phyloP scores from a whole-genome alignment of 1,140 invertebrate genomes.

The Anastrepha ludens region DNA sequence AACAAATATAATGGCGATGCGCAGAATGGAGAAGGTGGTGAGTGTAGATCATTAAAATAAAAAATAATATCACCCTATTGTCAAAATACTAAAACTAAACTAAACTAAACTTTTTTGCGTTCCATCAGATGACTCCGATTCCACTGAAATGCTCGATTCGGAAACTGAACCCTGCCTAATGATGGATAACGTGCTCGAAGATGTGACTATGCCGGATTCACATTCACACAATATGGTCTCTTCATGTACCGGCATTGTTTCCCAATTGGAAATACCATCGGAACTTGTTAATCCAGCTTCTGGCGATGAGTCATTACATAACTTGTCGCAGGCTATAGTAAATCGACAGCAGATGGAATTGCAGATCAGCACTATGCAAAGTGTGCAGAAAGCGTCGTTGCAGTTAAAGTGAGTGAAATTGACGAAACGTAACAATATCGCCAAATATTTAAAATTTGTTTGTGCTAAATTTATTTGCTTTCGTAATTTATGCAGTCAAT shows the following conservation, averaged over 20 bases:
- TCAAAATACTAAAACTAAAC: background rate
- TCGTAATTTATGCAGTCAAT: slow-evolving; percentile 58
- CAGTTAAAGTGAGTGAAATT: slow-evolving; percentile 65
- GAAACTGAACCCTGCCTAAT: slow-evolving; percentile 87
- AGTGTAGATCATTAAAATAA: background rate
- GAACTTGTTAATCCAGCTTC: slow-evolving; percentile 64
- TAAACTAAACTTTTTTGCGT: background rate
- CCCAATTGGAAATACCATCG: slow-evolving; percentile 71
- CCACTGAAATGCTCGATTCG: slow-evolving; percentile 83
- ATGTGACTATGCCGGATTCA: slow-evolving; percentile 79
- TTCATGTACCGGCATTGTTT: slow-evolving; percentile 74
- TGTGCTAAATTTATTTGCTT: background rate
- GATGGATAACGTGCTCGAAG: slow-evolving; percentile 84
- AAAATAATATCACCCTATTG: background rate
- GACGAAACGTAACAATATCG: background rate
- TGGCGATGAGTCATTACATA: slow-evolving; percentile 80
- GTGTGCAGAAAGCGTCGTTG: slow-evolving; percentile 60
- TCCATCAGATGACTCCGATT: slow-evolving; percentile 74
- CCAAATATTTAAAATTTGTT: background rate
- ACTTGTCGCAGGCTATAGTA: slow-evolving; percentile 80
- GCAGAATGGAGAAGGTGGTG: slow-evolving; percentile 42
- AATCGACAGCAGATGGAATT: slow-evolving; percentile 76
- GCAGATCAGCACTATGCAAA: slow-evolving; percentile 63
- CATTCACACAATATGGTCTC: slow-evolving; percentile 83
- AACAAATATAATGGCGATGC: slow-evolving; percentile 46